Evolutionary conservation across 2,888 invertebrate genomes (phyloP).

Genomic region (Trachelus iudaicus): DNA sequence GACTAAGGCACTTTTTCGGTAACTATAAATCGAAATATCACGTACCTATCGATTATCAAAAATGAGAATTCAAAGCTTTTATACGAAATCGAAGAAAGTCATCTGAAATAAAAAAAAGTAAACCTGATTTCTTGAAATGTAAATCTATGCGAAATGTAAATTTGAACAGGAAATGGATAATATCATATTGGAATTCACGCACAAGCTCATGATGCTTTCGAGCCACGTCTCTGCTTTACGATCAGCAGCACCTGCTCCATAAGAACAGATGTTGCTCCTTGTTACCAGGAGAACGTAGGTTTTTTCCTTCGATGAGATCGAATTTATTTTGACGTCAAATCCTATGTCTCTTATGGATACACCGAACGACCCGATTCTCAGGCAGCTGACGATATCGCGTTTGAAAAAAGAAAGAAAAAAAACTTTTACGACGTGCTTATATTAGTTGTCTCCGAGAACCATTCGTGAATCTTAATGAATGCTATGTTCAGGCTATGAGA

Average conservation of each 20-base stretch:
- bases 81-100: not conserved
- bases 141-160: not conserved
- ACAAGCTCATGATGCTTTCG: not conserved
- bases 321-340: not conserved
- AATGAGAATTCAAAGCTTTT: not conserved
- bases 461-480: not conserved
- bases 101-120: not conserved
- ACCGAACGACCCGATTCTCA: not conserved
- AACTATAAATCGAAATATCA: not conserved
- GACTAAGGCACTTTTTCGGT: not conserved
- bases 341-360: not conserved
- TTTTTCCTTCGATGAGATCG: not conserved
- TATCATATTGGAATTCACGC: not conserved
- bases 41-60: not conserved
- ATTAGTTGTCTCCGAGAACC: not conserved
- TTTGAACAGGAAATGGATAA: not conserved
- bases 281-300: not conserved
- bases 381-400: not conserved
- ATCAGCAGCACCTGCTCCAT: not conserved
- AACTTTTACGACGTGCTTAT: not conserved
- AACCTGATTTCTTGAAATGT: not conserved
- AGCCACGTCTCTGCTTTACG: not conserved
- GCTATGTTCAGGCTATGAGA: not conserved
- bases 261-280: not conserved
- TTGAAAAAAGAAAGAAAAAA: not conserved